A percentile compares a stretch with the other conserved stretches of the same genome.
Conservation (phyloP, 2,113 vertebrate genomes). For the Neogale vison region DNA sequence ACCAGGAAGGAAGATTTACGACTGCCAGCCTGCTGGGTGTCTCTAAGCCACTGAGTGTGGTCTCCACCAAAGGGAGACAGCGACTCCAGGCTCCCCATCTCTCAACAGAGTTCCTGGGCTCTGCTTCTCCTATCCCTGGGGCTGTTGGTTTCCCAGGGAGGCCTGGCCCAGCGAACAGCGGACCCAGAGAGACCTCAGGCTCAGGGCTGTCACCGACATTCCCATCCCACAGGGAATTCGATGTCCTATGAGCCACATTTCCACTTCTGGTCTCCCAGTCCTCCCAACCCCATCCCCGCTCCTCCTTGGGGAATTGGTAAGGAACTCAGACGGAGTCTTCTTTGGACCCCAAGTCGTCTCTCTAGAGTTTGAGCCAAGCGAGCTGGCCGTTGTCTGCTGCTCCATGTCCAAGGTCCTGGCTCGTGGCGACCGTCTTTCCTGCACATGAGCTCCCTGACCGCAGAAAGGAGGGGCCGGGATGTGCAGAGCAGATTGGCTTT, state of each 20-base stretch:
- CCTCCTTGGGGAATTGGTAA: background rate
- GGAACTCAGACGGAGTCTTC: background rate
- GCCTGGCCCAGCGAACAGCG: background rate
- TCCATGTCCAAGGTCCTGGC: background rate
- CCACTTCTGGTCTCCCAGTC: background rate
- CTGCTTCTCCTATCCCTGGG: background rate
- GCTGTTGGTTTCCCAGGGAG: background rate
- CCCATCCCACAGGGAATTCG: background rate
- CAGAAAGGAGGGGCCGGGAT: background rate
- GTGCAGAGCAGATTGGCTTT: background rate
- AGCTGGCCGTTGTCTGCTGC: background rate
- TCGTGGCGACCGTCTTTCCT: background rate
- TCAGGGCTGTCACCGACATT: rapidly evolving
- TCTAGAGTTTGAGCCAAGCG: background rate
- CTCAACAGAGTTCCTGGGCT: background rate
- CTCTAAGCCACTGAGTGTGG: background rate
- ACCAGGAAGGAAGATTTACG: background rate
- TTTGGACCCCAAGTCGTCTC: background rate
- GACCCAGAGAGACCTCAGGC: background rate
- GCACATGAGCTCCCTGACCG: background rate
- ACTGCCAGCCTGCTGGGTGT: background rate
- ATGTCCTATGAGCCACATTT: background rate
- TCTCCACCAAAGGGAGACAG: background rate
- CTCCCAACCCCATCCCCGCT: background rate
- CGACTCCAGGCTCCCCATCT: background rate